Base-by-base conservation (phyloP, 23 tunicate species). In the Aplidium turbinatum region DNA sequence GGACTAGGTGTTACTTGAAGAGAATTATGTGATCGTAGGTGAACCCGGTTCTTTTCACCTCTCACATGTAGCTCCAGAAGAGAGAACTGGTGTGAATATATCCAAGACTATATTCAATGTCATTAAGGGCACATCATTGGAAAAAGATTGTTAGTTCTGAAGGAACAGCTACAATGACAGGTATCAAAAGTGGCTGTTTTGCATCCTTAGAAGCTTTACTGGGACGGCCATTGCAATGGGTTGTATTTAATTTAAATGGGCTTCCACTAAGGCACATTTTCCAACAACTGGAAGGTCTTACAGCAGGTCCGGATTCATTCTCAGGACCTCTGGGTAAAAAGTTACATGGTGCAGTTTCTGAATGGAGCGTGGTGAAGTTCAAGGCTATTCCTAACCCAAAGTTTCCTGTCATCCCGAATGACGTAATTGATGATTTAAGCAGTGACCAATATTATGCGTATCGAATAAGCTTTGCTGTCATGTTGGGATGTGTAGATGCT, bases 161-260 rank as follows among this genome's bases (percentile, higher is more conserved):
- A n/a, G n/a, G n/a, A n/a, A n/a, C n/a, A n/a, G n/a, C n/a, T n/a
- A n/a, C n/a, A n/a, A n/a, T n/a, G n/a, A n/a, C n/a, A n/a, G n/a
- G n/a, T n/a, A n/a, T n/a, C n/a, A n/a, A n/a, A n/a, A n/a, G n/a
- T n/a, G n/a, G n/a, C n/a, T n/a, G n/a, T n/a, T n/a, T n/a, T n/a
- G n/a, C n/a, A n/a, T n/a, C n/a, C n/a, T n/a, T 68, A 42, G 75
- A 68, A 68, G 16, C n/a, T 22, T 39, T 68, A 7, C 22, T 68
- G n/a, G 61, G 39, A 39, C 22, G 22, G 39, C 75, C 75, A 9
- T 61, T 68, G 38, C 75, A 68, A 35, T 68, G 75, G 61, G 75
- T 7, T 34, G 39, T 68, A 24, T 68, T 68, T 34, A 61, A 68
- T 35, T 33, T 26, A 36, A 68, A 68, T 68, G 75, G 39, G 54